Evolutionary conservation across 2,888 invertebrate genomes (phyloP).

Genomic region (Dolichopus griseipennis): DNA sequence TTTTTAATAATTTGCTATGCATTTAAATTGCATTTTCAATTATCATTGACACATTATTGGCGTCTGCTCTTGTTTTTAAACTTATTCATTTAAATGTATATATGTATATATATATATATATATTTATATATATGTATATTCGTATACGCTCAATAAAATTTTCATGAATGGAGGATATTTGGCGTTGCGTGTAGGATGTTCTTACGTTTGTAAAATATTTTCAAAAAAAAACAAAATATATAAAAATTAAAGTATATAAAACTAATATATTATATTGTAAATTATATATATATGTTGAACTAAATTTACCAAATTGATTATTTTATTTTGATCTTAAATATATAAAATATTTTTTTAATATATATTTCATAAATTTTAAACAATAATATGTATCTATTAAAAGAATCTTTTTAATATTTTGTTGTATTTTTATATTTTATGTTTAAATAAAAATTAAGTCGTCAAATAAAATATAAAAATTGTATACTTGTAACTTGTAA

Average conservation of each 20-base stretch:
- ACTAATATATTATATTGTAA: background rate
- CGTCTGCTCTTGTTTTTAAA: background rate
- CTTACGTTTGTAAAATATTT: background rate
- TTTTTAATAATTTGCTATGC: no score
- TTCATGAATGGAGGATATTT: background rate
- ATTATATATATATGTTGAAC: background rate
- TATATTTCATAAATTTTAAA: no score
- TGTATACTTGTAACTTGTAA: no score
- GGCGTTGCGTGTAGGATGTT: background rate
- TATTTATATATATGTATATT: background rate
- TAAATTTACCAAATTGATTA: background rate
- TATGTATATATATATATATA: background rate
- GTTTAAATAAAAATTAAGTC: no score
- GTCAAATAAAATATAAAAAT: no score
- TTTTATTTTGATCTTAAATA: no score
- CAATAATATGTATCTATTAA: no score
- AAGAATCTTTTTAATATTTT: no score
- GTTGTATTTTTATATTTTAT: no score
- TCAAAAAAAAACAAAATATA: no score
- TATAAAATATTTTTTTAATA: no score
- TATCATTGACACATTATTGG: background rate
- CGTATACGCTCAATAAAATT: background rate
- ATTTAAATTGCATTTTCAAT: background rate
- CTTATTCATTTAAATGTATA: background rate
- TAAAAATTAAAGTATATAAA: background rate